Evolutionary conservation across 2,113 vertebrate species (phyloP), one percentile per base, ranked within the genome.

Genomic region (Crypturellus undulatus): DNA sequence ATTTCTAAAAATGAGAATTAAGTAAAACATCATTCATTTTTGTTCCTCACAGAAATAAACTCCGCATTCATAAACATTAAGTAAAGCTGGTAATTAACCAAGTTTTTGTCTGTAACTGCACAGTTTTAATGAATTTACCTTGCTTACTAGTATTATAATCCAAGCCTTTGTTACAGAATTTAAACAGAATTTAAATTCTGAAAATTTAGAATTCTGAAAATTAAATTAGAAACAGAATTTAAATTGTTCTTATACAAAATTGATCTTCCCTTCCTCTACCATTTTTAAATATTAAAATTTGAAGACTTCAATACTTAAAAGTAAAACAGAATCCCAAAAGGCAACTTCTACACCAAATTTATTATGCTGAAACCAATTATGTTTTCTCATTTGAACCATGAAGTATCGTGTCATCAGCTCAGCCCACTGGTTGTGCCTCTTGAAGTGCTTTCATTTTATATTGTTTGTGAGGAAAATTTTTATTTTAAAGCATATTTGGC

Each of bases 161-260:
- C 83, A 47, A 8, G 12, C 64, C 62, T 42, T 59, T 92, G 65
- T 67, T 80, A 38, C 26, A 68, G 49, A 58, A n/a, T n/a, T n/a
- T n/a, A 89, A 93, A 88, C 78, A 36, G 68, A 90, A 86, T 75
- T 71, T 8, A 64, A 43, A 34, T 86, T 81, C n/a, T n/a, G n/a
- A n/a, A n/a, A n/a, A n/a, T n/a, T n/a, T n/a, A n/a, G n/a, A n/a
- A n/a, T n/a, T n/a, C n/a, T n/a, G n/a, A n/a, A n/a, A n/a, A n/a
- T n/a, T n/a, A n/a, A n/a, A n/a, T n/a, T n/a, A 54, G 62, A 89
- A 93, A 88, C 78, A 36, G 68, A 90, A 86, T 75, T 71, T 8
- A 64, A 43, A 34, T 86, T 81, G 42, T 69, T 88, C 40, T 84
- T 1, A 0, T 80, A 72, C 8, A 38, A 42, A 80, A 78, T 13